A percentile compares a stretch with the other conserved stretches of the same genome.
These are phyloP conservation scores for Euproctis similis DNA, from an alignment of 2,888 invertebrate species.

Conservation along the genomic window DNA sequence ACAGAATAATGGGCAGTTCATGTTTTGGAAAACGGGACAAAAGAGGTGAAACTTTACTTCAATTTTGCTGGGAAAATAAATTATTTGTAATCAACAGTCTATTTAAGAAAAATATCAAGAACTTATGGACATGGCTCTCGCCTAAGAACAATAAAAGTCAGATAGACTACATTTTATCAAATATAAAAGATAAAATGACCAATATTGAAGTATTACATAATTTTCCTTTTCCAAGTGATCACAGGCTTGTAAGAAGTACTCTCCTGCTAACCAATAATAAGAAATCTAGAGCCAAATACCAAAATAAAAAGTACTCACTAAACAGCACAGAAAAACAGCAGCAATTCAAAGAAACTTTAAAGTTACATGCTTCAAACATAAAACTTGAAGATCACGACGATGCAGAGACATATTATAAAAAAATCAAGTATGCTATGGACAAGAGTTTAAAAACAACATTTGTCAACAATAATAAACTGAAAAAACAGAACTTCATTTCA, in stretches of 20 bases:
- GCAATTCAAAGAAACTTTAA: neutral
- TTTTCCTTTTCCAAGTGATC: no score
- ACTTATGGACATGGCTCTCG: constrained; percentile 5
- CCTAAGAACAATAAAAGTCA: constrained; percentile 1
- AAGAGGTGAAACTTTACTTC: no score
- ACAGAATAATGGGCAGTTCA: no score
- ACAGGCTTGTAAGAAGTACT: neutral
- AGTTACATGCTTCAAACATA: neutral
- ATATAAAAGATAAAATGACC: neutral
- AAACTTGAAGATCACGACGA: neutral
- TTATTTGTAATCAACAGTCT: no score
- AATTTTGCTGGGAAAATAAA: no score
- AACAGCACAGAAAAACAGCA: neutral
- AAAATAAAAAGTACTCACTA: neutral
- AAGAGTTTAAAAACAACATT: no score
- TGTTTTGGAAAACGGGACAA: no score
- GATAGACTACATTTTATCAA: constrained; percentile 3
- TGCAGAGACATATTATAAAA: no score
- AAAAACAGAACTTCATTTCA: no score
- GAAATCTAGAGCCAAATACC: neutral
- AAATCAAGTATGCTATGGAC: no score
- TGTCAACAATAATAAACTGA: no score
- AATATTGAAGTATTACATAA: neutral
- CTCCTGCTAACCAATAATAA: neutral
- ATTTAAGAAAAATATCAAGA: no score